phyloP scores from a whole-genome alignment of 2,797 vertebrate species.

The Monodelphis domestica region DNA sequence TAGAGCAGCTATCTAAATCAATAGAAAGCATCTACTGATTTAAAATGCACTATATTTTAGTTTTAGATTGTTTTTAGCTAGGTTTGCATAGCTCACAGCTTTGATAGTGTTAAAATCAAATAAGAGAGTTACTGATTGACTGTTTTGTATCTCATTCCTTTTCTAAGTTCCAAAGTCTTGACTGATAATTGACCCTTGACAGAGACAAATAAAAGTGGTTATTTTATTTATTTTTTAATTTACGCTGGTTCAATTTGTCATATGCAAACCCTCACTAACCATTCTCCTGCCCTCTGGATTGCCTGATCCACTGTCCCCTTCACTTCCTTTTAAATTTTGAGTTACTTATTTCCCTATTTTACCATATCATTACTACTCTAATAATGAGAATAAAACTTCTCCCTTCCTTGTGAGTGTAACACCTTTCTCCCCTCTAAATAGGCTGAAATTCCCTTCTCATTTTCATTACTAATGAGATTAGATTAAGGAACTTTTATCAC shows the following conservation, averaged over 20 bases:
- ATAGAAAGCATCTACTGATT: neutral
- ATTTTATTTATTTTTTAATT: conserved; percentile 47
- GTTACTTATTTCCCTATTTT: neutral
- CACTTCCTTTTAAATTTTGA: neutral
- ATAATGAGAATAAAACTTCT: neutral
- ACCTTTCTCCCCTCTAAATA: neutral
- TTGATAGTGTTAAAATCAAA: conserved; percentile 37
- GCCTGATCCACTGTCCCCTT: neutral
- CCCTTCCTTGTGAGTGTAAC: neutral
- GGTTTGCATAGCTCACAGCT: conserved; percentile 13
- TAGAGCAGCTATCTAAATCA: neutral
- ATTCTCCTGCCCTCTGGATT: conserved; percentile 32
- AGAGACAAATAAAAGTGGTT: neutral
- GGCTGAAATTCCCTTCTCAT: neutral
- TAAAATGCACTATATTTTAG: neutral
- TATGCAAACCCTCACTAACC: conserved; percentile 20
- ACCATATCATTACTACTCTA: neutral
- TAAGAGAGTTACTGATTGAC: conserved; percentile 18
- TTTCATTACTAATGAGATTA: neutral
- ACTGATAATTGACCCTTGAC: neutral
- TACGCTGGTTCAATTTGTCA: neutral
- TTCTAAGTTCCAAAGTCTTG: conserved; percentile 15
- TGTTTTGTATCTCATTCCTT: conserved; percentile 11
- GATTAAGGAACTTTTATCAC: neutral
- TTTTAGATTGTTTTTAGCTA: conserved; percentile 30